Evolutionary conservation across 2,888 invertebrate species (phyloP).

Genomic region (Tetanocera ferruginea): DNA sequence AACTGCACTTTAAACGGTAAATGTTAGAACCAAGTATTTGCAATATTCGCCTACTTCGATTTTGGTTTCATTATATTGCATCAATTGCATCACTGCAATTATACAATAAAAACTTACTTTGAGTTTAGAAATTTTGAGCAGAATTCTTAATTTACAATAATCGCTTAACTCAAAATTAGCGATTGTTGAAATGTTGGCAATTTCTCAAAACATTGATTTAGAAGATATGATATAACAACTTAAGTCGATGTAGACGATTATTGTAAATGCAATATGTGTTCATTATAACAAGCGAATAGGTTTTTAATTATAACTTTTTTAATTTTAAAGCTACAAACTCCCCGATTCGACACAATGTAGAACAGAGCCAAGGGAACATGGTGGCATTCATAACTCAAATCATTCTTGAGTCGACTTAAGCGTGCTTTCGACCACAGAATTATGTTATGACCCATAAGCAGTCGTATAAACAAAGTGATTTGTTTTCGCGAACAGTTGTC

Average conservation of each 20-base stretch:
- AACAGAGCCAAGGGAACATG: too few relatives aligned
- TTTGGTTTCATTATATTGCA: not conserved
- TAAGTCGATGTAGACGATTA: too few relatives aligned
- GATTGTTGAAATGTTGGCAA: not conserved
- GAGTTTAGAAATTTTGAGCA: not conserved
- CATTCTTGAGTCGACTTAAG: too few relatives aligned
- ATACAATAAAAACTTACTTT: conserved; percentile 21
- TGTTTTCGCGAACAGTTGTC: not conserved
- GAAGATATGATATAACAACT: too few relatives aligned
- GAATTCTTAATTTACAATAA: not conserved
- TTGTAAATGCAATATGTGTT: too few relatives aligned
- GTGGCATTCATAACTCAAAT: too few relatives aligned
- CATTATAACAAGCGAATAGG: not conserved
- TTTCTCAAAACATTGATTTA: too few relatives aligned
- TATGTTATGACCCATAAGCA: not conserved
- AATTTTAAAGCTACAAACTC: not conserved
- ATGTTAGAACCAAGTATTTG: not conserved
- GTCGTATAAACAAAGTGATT: not conserved
- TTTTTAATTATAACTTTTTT: not conserved
- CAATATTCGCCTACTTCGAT: conserved; percentile 2
- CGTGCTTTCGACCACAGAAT: too few relatives aligned
- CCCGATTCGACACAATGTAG: not conserved
- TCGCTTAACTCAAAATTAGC: not conserved
- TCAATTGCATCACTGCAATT: conserved; percentile 3
- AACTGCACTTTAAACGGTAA: conserved; percentile 19